These are phyloP conservation scores for Diplodus sargus DNA, from an alignment of 2,797 vertebrate genomes.

Conservation along the genomic window DNA sequence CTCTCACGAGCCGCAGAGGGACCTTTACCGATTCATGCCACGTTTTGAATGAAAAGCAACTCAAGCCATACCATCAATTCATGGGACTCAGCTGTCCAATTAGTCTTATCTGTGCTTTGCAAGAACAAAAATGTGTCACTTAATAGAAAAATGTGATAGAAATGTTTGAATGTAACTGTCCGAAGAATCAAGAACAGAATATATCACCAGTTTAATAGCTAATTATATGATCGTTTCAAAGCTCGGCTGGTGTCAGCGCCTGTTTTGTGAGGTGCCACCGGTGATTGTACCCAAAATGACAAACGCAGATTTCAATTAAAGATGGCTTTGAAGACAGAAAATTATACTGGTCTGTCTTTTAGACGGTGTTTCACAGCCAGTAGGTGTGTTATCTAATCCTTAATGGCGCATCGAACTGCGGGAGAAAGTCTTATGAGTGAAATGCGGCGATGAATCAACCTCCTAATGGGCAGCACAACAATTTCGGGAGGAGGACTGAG, in stretches of 20 bases:
- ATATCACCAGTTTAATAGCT: constrained; percentile 77
- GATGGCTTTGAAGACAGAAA: constrained; percentile 73
- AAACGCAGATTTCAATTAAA: constrained; percentile 82
- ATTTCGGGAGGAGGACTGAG: constrained; percentile 15
- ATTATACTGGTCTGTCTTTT: constrained; percentile 58
- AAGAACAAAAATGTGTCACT: constrained; percentile 82
- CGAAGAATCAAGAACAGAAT: constrained; percentile 67
- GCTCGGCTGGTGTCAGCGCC: constrained; percentile 56
- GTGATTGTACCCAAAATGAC: constrained; percentile 72
- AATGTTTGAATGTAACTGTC: constrained; percentile 69
- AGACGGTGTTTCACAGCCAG: constrained; percentile 39
- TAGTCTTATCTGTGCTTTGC: constrained; percentile 83
- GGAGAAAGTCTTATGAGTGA: constrained; percentile 43
- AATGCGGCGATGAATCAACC: constrained; percentile 65
- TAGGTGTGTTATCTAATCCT: constrained; percentile 58
- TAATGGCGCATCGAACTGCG: constrained; percentile 56
- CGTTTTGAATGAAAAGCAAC: constrained; percentile 77
- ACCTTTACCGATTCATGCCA: constrained; percentile 77
- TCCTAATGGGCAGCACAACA: constrained; percentile 51
- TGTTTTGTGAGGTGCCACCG: constrained; percentile 61
- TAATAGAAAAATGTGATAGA: constrained; percentile 77
- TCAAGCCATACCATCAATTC: constrained; percentile 79
- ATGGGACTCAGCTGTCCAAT: constrained; percentile 78
- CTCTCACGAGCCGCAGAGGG: constrained; percentile 51
- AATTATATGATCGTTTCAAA: constrained; percentile 82